Conservation (phyloP, 2,797 vertebrate species). For the Malurus leucopterus region DNA sequence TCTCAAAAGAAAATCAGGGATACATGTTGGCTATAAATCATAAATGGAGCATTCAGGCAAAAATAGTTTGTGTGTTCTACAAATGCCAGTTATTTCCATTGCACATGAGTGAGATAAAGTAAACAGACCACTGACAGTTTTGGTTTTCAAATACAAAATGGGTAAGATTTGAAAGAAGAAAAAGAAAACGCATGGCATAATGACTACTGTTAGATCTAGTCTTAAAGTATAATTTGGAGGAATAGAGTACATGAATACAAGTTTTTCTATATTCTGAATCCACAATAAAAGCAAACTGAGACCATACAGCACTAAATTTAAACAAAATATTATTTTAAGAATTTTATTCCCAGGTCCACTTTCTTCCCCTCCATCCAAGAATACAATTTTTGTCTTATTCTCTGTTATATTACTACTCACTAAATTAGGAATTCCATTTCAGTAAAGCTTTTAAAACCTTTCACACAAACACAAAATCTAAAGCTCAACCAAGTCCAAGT, state of each 20-base stretch:
- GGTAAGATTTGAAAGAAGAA: conserved; percentile 67
- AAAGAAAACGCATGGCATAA: conserved; percentile 57
- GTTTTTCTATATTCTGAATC: conserved; percentile 12
- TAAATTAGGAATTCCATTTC: conserved; percentile 11
- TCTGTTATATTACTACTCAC: not conserved
- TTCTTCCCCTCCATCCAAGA: not conserved
- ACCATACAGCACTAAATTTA: conserved; percentile 28
- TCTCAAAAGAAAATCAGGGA: conserved; percentile 81
- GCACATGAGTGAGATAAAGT: conserved; percentile 85
- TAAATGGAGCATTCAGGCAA: conserved; percentile 82
- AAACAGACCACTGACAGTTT: conserved; percentile 72
- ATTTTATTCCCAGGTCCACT: conserved; percentile 11
- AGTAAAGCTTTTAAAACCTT: conserved; percentile 18
- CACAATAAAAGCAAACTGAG: conserved; percentile 40
- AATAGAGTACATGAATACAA: conserved; percentile 23
- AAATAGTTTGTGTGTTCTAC: conserved; percentile 81
- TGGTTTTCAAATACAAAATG: conserved; percentile 71
- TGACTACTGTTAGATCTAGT: conserved; percentile 56
- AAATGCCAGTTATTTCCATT: conserved; percentile 80
- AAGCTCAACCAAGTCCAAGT: conserved; percentile 25
- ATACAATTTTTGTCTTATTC: not conserved
- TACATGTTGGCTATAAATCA: conserved; percentile 88
- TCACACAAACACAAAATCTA: not conserved
- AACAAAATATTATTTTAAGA: conserved; percentile 43
- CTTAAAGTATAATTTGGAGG: conserved; percentile 36